Percentiles rank a stretch among this genome's conserved stretches.
These are phyloP conservation scores for Cebidichthys violaceus DNA, from an alignment of 2,113 vertebrate genomes.

Conservation along the genomic window DNA sequence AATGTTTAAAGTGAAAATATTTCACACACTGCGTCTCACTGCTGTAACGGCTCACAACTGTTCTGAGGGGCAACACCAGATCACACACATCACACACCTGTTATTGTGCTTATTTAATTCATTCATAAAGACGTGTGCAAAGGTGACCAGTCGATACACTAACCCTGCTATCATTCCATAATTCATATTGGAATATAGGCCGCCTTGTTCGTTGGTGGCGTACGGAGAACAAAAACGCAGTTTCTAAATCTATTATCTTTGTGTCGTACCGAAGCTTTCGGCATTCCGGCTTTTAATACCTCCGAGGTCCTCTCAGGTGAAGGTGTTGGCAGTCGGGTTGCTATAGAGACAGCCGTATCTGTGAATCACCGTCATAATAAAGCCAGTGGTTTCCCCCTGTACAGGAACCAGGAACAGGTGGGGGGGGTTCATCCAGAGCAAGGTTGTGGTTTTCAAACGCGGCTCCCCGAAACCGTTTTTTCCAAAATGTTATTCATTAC, in stretches of 20 bases:
- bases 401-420: too few species aligned
- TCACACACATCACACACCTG: background rate
- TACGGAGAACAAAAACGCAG: background rate
- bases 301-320: constrained; percentile 14
- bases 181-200: background rate
- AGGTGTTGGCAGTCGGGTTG: constrained; percentile 35
- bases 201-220: background rate
- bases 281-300: constrained; percentile 17
- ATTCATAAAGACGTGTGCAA: background rate
- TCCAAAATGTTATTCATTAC: constrained; percentile 1
- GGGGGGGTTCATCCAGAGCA: constrained; percentile 4
- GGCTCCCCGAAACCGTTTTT: background rate
- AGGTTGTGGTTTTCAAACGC: background rate
- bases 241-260: background rate
- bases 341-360: constrained; percentile 45
- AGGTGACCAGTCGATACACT: background rate
- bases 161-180: background rate
- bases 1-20: background rate
- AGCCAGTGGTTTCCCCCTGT: constrained; percentile 4
- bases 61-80: background rate
- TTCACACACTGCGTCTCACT: background rate
- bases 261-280: background rate
- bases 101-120: background rate
- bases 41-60: background rate
- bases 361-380: constrained; percentile 15